Conservation (phyloP, 2,797 vertebrate genomes). For the Tamandua tetradactyla region DNA sequence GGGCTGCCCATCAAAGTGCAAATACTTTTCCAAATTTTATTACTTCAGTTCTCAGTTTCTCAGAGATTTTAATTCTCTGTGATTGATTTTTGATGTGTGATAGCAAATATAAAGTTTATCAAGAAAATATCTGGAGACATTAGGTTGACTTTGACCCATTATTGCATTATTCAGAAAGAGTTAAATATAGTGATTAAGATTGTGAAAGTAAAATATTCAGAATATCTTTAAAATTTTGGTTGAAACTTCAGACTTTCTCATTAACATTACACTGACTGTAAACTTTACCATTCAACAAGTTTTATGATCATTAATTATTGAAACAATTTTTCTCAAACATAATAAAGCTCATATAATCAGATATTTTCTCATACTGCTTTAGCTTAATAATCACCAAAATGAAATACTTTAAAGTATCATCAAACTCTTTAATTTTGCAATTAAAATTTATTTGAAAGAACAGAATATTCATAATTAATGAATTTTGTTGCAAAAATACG, state of each 20-base stretch:
- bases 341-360: neutral
- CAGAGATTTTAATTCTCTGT: neutral
- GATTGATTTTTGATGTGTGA: neutral
- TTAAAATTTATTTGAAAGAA: neutral
- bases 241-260: neutral
- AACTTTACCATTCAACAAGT: neutral
- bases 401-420: neutral
- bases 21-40: neutral
- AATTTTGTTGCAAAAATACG: neutral
- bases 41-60: neutral
- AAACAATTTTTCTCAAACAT: neutral
- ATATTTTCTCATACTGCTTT: neutral
- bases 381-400: neutral
- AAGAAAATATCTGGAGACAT: neutral
- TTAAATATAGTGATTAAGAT: neutral
- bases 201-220: neutral
- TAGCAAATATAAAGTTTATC: slow-evolving; percentile 6
- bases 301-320: neutral
- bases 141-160: neutral
- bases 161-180: neutral
- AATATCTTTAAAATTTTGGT: neutral
- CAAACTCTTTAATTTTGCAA: neutral
- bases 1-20: neutral
- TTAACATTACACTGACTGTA: neutral
- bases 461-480: neutral